phyloP scores from a whole-genome alignment of 2,113 vertebrate species.

The Melanocharis versteri region DNA sequence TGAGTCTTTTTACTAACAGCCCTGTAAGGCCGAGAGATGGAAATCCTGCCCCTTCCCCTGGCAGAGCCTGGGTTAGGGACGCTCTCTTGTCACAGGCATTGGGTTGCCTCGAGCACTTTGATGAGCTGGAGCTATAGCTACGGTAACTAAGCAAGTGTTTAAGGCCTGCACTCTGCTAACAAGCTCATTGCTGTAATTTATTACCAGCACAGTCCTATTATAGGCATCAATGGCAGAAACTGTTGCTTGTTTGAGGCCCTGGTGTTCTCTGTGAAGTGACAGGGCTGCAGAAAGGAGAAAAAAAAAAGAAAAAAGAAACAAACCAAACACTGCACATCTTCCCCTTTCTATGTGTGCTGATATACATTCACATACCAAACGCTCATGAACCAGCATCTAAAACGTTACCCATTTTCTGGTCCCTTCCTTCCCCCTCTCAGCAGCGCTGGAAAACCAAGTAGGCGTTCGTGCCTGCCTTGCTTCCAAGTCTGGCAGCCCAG shows the following conservation, averaged over 20 bases:
- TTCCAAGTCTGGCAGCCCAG: not conserved
- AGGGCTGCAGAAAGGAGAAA: not conserved
- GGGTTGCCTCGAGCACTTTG: conserved; percentile 1
- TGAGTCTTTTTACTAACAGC: not conserved
- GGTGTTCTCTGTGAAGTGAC: not conserved
- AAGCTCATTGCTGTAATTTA: conserved; percentile 39
- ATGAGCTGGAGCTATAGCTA: conserved; percentile 38
- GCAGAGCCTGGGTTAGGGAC: not conserved
- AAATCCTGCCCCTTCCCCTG: not conserved
- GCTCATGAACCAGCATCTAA: not conserved
- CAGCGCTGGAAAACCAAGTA: not conserved
- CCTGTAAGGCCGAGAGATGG: not conserved
- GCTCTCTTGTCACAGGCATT: not conserved
- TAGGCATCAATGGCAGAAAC: conserved; percentile 3
- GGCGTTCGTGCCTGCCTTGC: not conserved
- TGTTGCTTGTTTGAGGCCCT: not conserved
- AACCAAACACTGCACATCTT: fast-evolving
- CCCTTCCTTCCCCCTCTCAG: not conserved
- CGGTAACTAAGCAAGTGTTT: conserved; percentile 18
- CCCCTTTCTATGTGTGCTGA: not conserved
- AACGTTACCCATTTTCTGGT: not conserved
- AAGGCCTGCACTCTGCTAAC: conserved; percentile 25
- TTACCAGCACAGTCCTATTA: conserved; percentile 41
- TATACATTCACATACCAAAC: not conserved
- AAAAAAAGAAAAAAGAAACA: not conserved